Conservation (phyloP, 2,797 vertebrate species). For the Scolopax bukidnonensis region DNA sequence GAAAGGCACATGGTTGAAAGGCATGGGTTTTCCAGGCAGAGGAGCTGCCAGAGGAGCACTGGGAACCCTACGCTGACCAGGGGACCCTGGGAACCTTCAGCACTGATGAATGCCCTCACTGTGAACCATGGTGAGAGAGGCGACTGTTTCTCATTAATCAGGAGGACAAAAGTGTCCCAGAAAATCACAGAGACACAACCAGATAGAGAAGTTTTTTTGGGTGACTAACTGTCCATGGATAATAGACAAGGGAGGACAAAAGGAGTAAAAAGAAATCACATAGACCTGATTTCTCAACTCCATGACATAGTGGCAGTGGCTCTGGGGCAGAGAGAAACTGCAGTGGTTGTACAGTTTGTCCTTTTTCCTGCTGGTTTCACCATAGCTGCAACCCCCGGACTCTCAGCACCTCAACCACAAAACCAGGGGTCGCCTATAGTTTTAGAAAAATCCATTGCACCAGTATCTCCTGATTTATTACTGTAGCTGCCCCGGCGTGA, state of each 20-base stretch:
- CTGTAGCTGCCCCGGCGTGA: not conserved
- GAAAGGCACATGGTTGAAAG: not conserved
- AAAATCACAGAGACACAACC: not conserved
- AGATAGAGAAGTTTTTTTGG: not conserved
- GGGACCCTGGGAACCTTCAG: not conserved
- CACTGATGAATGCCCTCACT: not conserved
- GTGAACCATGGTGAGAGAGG: not conserved
- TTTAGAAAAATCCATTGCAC: not conserved
- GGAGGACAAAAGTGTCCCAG: not conserved
- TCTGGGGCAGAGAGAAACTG: not conserved
- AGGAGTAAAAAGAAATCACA: not conserved
- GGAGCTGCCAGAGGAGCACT: not conserved
- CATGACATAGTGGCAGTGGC: rapidly evolving
- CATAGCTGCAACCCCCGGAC: rapidly evolving
- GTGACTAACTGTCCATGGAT: not conserved
- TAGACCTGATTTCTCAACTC: not conserved
- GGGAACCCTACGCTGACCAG: not conserved
- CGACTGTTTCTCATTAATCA: not conserved
- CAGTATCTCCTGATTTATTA: not conserved
- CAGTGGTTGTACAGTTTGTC: rapidly evolving
- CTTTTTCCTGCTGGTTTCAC: not conserved
- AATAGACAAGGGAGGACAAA: not conserved
- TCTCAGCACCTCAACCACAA: not conserved
- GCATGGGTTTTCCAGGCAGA: not conserved
- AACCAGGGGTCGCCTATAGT: not conserved